Conservation (phyloP, 2,113 vertebrate species). For the Notothenia coriiceps region DNA sequence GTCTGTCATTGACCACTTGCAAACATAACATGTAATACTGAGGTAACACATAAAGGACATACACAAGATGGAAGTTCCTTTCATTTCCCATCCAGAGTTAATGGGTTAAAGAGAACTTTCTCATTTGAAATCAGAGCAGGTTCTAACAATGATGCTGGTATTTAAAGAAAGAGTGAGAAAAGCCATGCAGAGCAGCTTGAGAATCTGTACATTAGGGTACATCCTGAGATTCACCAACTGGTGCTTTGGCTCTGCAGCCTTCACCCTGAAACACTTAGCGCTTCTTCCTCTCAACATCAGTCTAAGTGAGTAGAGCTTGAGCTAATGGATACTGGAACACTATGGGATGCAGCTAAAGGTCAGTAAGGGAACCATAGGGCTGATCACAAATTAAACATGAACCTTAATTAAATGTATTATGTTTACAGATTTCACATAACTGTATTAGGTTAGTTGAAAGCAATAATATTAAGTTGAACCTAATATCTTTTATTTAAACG, state of each 20-base stretch:
- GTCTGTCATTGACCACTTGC: slow-evolving; percentile 23
- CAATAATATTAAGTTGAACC: no score
- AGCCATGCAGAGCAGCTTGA: no score
- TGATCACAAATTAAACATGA: no score
- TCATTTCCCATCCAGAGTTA: neutral
- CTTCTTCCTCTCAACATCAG: neutral
- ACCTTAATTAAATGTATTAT: no score
- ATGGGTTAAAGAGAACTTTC: neutral
- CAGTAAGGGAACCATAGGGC: no score
- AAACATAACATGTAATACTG: slow-evolving; percentile 1
- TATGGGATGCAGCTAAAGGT: no score
- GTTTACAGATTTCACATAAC: no score
- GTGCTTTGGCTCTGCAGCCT: no score
- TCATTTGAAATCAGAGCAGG: no score
- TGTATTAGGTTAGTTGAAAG: no score
- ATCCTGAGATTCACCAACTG: no score
- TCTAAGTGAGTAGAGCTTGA: neutral
- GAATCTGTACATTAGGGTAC: neutral
- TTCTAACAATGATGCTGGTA: slow-evolving; percentile 1
- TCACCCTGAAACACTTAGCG: neutral
- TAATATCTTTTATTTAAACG: no score
- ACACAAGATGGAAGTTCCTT: neutral
- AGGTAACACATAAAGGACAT: neutral
- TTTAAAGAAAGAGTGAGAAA: neutral
- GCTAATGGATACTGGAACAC: neutral